Evolutionary conservation across 2,113 vertebrate genomes (phyloP).

Genomic region (Paralichthys olivaceus): DNA sequence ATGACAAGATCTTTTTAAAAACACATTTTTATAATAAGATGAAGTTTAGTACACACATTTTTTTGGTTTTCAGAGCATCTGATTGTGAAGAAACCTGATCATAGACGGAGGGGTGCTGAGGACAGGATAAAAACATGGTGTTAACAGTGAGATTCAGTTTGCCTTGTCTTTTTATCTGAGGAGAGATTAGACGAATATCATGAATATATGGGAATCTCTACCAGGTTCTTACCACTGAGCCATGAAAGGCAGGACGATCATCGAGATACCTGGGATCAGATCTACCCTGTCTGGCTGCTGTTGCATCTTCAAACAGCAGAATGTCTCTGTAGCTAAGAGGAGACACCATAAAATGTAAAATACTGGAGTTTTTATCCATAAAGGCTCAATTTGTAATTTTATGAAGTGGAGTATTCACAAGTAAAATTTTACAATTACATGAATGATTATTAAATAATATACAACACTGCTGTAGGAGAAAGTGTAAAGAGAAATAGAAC

Average conservation of each 20-base stretch:
- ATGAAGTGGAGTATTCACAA: neutral
- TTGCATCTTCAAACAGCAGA: neutral
- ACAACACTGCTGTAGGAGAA: neutral
- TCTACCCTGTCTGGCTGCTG: neutral
- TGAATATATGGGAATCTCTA: slow-evolving; percentile 7
- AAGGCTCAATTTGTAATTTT: neutral
- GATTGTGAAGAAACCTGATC: slow-evolving; percentile 9
- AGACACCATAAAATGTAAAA: neutral
- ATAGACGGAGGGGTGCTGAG: slow-evolving; percentile 1
- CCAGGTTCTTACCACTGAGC: neutral
- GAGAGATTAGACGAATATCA: slow-evolving; percentile 1
- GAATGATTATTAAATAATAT: neutral
- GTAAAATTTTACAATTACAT: neutral
- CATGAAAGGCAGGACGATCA: slow-evolving; percentile 8
- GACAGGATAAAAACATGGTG: neutral
- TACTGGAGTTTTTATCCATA: neutral
- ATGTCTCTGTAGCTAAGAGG: neutral
- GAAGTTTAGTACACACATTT: neutral
- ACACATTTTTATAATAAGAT: too few species aligned
- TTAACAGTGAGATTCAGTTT: neutral
- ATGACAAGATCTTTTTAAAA: too few species aligned
- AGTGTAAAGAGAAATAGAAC: too few species aligned
- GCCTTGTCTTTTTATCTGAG: neutral
- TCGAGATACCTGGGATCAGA: neutral
- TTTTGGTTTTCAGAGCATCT: slow-evolving; percentile 13